Percentiles rank a stretch among this genome's conserved stretches.
phyloP scores from a whole-genome alignment of 23 tunicate species.

The Phallusia fumigata region DNA sequence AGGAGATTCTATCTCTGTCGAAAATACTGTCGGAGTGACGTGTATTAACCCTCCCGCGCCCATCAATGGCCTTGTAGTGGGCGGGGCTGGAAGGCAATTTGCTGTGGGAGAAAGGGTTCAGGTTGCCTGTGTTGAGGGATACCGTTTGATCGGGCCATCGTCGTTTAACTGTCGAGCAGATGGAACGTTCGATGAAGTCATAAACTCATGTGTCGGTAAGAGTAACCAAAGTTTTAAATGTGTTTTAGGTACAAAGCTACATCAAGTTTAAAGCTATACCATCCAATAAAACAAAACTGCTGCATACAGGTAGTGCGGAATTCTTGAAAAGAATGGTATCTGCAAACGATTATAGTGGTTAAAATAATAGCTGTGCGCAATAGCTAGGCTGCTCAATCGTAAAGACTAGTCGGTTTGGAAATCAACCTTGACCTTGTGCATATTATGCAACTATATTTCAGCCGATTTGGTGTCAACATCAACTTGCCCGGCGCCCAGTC shows the following conservation, averaged over 20 bases:
- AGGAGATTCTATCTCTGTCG: neutral
- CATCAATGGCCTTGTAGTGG: neutral
- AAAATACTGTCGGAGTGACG: neutral
- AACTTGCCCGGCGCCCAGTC: neutral
- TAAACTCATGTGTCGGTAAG: neutral
- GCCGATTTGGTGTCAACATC: neutral
- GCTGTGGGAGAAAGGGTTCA: neutral
- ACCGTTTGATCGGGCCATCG: neutral
- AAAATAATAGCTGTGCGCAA: no score
- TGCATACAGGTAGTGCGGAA: no score
- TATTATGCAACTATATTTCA: no score
- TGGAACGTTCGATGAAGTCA: neutral
- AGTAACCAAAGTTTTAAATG: no score
- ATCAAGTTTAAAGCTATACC: no score
- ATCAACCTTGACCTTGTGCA: no score
- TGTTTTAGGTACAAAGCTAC: no score
- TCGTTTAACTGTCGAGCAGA: neutral
- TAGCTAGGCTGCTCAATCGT: no score
- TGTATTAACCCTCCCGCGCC: neutral
- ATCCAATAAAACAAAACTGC: no score
- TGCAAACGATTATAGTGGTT: no score
- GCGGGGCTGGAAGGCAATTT: neutral
- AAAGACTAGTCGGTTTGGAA: no score
- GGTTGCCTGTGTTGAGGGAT: neutral
- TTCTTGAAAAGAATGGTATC: no score